phyloP scores from a whole-genome alignment of 2,797 vertebrate species.

The Enteromius treurensis region DNA sequence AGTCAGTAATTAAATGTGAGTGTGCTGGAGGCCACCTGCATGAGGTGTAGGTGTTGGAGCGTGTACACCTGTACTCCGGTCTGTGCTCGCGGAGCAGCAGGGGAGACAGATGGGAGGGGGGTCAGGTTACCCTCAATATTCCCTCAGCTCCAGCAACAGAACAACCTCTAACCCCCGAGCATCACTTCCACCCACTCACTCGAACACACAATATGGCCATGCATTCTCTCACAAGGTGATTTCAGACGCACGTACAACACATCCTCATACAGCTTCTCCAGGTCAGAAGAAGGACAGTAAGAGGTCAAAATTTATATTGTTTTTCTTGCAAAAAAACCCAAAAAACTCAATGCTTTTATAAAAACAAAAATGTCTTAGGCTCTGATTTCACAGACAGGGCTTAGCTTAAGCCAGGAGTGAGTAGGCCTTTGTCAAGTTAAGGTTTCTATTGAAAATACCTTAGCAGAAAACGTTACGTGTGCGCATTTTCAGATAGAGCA shows the following conservation, averaged over 20 bases:
- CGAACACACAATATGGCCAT: conserved; percentile 40
- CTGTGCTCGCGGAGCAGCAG: conserved; percentile 70
- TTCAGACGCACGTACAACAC: conserved; percentile 27
- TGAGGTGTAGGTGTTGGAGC: conserved; percentile 44
- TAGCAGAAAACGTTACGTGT: too few relatives aligned
- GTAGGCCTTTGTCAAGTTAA: too few relatives aligned
- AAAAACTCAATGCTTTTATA: neutral
- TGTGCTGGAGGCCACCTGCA: conserved; percentile 39
- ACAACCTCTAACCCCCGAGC: conserved; percentile 67
- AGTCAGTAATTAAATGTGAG: conserved; percentile 15
- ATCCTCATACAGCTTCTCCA: neutral
- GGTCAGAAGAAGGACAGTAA: neutral
- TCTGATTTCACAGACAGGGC: too few relatives aligned
- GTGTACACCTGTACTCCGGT: conserved; percentile 53
- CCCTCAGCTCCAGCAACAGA: conserved; percentile 64
- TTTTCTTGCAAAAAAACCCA: neutral
- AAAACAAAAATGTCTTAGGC: neutral
- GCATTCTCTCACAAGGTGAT: conserved; percentile 41
- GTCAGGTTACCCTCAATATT: conserved; percentile 80
- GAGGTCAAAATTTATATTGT: neutral
- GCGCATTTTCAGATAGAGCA: too few relatives aligned
- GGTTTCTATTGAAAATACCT: too few relatives aligned
- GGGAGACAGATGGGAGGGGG: conserved; percentile 83
- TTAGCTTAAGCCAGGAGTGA: too few relatives aligned
- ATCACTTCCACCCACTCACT: conserved; percentile 51